Conservation (phyloP, 30 jellyfish, hydroid and myxozoan species). For the Hydractinia symbiolongicarpus region DNA sequence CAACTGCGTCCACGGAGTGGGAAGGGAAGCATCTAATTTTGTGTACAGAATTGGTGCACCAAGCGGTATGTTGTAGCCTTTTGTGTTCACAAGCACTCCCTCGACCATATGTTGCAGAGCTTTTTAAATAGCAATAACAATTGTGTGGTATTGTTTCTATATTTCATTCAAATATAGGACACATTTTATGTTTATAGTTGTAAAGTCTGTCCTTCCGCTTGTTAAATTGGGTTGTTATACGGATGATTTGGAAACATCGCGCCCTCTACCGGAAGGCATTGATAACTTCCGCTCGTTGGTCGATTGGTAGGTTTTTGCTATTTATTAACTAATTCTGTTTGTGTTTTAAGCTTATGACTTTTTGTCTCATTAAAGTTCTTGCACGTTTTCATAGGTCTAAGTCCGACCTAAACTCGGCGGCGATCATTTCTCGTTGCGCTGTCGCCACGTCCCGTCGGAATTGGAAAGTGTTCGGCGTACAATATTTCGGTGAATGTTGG, state of each 20-base stretch:
- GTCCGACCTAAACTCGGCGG: slow-evolving; percentile 14
- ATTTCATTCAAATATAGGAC: no score
- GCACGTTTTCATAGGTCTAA: neutral
- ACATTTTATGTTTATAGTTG: no score
- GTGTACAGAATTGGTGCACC: slow-evolving; percentile 62
- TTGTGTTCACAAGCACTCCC: neutral
- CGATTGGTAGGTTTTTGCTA: slow-evolving; percentile 49
- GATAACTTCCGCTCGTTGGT: slow-evolving; percentile 49
- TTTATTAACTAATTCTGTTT: neutral
- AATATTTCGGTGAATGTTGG: slow-evolving; percentile 83
- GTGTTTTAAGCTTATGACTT: neutral
- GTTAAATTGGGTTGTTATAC: slow-evolving; percentile 70
- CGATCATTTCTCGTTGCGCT: slow-evolving; percentile 20
- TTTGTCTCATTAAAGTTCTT: neutral
- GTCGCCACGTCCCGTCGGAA: slow-evolving; percentile 22
- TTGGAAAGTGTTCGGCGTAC: slow-evolving; percentile 54
- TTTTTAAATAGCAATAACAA: neutral
- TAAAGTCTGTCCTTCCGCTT: slow-evolving; percentile 48
- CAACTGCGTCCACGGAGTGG: slow-evolving; percentile 61
- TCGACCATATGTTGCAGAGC: neutral
- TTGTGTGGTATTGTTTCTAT: neutral
- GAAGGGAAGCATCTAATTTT: slow-evolving; percentile 48
- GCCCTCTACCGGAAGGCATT: slow-evolving; percentile 60
- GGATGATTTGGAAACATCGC: slow-evolving; percentile 48
- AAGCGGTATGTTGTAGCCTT: slow-evolving; percentile 37